These are phyloP conservation scores for Stegophylla sp. DNA, from an alignment of 2,888 invertebrate species.

Conservation along the genomic window DNA sequence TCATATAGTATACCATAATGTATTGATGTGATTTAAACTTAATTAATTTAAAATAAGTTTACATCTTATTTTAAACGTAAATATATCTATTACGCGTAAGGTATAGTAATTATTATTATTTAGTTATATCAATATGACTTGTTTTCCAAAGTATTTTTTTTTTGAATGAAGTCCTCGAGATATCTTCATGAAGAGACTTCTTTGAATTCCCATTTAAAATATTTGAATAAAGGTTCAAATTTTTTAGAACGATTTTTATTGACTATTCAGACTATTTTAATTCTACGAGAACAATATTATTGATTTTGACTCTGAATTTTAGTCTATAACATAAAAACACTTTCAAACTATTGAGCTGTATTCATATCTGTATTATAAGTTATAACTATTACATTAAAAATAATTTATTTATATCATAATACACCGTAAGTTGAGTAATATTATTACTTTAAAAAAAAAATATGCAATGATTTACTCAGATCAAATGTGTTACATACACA, in stretches of 20 bases:
- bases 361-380: no score
- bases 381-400: no score
- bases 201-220: neutral
- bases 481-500: no score
- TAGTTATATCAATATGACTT: constrained; percentile 14
- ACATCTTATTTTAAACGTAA: neutral
- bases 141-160: constrained; percentile 16
- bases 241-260: constrained; percentile 4
- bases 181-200: neutral
- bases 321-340: no score
- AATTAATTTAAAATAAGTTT: constrained; percentile 14
- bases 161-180: neutral
- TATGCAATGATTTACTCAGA: no score
- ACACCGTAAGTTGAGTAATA: no score
- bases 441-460: no score
- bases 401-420: no score
- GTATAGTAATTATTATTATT: neutral
- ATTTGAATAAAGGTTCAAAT: neutral
- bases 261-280: no score
- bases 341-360: no score
- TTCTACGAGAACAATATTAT: no score
- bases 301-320: no score
- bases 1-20: constrained; percentile 10
- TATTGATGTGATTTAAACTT: constrained; percentile 36
- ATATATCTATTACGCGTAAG: neutral